A percentile compares a stretch with the other conserved stretches of the same genome.
Conservation (phyloP, 1,140 invertebrate species). For the Asobara japonica region DNA sequence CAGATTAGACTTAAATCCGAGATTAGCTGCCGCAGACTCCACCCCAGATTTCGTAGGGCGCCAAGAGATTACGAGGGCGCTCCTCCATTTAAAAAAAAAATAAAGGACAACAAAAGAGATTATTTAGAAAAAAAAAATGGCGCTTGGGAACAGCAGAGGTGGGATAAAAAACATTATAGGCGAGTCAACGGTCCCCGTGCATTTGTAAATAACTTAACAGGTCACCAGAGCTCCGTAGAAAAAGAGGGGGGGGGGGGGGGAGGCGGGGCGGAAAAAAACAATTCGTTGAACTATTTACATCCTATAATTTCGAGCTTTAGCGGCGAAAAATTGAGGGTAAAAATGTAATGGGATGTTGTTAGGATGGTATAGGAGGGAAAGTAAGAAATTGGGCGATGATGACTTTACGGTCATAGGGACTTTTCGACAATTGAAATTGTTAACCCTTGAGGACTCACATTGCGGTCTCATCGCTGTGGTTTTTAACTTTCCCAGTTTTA, state of each 20-base stretch:
- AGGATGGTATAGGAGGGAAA: no score
- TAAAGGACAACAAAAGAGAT: constrained; percentile 17
- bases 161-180: not conserved
- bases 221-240: not conserved
- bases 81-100: constrained; percentile 32
- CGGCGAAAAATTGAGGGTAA: not conserved
- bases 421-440: no score
- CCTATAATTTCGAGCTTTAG: not conserved
- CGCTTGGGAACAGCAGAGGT: not conserved
- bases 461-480: no score
- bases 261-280: not conserved
- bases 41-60: constrained; percentile 35
- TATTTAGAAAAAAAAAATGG: not conserved
- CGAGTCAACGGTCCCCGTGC: not conserved
- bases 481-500: no score
- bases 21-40: constrained; percentile 34
- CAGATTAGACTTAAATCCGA: constrained; percentile 36
- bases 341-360: not conserved
- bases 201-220: constrained; percentile 32
- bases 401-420: no score
- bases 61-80: constrained; percentile 32
- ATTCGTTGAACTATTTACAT: not conserved
- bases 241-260: no score
- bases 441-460: no score
- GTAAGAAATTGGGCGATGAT: no score